Evolutionary conservation across 2,113 vertebrate genomes (phyloP).

Genomic region (Trogon melanurus): DNA sequence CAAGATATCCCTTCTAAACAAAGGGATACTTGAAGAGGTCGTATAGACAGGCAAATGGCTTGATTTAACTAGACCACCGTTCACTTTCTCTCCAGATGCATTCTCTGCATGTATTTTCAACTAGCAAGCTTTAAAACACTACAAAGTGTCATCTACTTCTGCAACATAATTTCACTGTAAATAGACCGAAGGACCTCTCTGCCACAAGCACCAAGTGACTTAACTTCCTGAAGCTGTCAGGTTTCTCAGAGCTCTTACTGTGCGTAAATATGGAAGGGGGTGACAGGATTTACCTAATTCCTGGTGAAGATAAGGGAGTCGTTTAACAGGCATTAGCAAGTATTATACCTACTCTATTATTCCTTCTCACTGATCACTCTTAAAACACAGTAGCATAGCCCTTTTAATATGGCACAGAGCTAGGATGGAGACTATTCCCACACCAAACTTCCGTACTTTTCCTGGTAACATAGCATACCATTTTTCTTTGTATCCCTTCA

Average conservation of each 20-base stretch:
- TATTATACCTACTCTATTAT: not conserved
- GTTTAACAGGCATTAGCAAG: not conserved
- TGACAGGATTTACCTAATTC: not conserved
- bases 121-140: not conserved
- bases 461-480: not conserved
- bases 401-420: not conserved
- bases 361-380: not conserved
- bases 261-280: not conserved
- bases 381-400: not conserved
- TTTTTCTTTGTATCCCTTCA: not conserved
- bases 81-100: not conserved
- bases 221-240: not conserved
- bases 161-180: not conserved
- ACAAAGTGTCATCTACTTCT: not conserved
- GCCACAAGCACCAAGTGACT: not conserved
- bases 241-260: not conserved
- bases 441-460: not conserved
- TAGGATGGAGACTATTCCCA: not conserved
- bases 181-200: not conserved
- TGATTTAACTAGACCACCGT: not conserved
- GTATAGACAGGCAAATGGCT: not conserved
- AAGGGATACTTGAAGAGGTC: not conserved
- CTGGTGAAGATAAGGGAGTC: not conserved
- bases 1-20: slow-evolving; percentile 17
- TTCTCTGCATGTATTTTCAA: not conserved